Conservation (phyloP, 2,113 vertebrate species). For the Xiphorhynchus elegans region DNA sequence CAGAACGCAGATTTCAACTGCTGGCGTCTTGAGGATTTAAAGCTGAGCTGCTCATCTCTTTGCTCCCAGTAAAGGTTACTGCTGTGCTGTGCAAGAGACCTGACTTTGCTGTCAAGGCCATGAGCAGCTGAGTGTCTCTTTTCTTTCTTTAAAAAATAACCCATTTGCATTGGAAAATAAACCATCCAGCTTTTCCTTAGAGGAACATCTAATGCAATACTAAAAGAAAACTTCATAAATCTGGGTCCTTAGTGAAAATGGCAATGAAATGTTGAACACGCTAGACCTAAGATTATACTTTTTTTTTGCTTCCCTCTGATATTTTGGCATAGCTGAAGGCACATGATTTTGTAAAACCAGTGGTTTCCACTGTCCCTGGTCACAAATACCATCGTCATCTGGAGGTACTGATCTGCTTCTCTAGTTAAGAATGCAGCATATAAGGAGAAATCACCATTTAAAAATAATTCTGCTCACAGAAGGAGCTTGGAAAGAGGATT, state of each 20-base stretch:
- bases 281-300: not conserved
- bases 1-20: not conserved
- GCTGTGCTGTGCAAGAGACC: not conserved
- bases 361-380: not conserved
- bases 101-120: not conserved
- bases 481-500: constrained; percentile 4
- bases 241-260: not conserved
- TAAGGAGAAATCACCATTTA: not conserved
- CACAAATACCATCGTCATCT: not conserved
- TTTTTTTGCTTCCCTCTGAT: not conserved
- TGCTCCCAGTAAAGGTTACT: not conserved
- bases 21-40: constrained; percentile 4
- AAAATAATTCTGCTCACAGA: not conserved
- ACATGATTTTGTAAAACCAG: not conserved
- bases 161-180: constrained; percentile 7
- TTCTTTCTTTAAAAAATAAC: not conserved
- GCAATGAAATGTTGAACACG: not conserved
- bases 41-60: not conserved
- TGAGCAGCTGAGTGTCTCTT: constrained; percentile 10
- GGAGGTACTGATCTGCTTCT: not conserved
- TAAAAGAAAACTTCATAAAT: not conserved
- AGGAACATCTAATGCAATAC: not conserved
- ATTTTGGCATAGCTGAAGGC: not conserved
- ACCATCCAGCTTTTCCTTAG: not conserved
- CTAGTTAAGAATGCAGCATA: not conserved